Evolutionary conservation across 2,888 invertebrate species (phyloP), one percentile per base, ranked within the genome.

Genomic region (Pecten maximus): DNA sequence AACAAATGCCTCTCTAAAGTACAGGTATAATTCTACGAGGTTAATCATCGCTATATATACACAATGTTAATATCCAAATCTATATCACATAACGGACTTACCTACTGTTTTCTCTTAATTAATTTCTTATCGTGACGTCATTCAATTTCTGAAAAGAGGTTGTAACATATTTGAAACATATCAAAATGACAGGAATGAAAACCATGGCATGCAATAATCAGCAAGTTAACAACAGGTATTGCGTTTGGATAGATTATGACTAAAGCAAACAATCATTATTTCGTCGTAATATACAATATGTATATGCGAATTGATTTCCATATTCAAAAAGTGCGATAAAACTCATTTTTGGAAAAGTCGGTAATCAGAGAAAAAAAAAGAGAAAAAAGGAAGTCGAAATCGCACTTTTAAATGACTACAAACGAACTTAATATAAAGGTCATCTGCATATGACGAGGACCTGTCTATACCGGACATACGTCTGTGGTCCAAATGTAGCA

Each of bases 51-150:
- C 74, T 74, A 74, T 74, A 74, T 54, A 28, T 60, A 60, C n/a
- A 60, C 60, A 60, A 28, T 74, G 74, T 74, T 74, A 74, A 74
- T 74, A 74, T 35, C 35, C 2, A 74, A 28, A 12, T 74, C 28
- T 74, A 74, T 74, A 6, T 10, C 54, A 3, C 8, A 74, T 28
- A 35, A 74, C 2, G 2, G 35, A 74, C 74, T 74, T 74, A 74
- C 74, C 74, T 74, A 74, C 2, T 3, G 35, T 35, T 28, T 10
- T 74, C 74, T 74, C 35, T 28, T 74, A 74, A 74, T 28, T 74
- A 74, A 74, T 74, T 74, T 74, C 74, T 74, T 74, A 74, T 28
- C 28, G 74, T 74, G 74, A 74, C 74, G 74, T 74, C 74, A 74
- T 35, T 74, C 74, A 74, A 74, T 15, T 28, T 74, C 74, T 74